A percentile compares a stretch with the other conserved stretches of the same genome.
phyloP scores from a whole-genome alignment of 1,140 invertebrate species.

The Cyrtorhinus lividipennis region DNA sequence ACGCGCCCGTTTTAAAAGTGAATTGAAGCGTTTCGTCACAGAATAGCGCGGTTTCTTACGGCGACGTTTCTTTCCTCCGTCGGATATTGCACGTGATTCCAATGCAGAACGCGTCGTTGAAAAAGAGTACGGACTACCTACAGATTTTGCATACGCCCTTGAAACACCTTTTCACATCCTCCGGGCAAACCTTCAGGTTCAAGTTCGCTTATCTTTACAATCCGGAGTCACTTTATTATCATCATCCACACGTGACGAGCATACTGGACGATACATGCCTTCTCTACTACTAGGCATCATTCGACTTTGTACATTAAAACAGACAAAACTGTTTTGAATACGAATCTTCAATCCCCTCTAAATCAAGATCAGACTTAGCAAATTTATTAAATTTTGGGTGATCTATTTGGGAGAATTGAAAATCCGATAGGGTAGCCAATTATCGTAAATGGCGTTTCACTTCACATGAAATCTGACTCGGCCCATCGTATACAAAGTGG shows the following conservation, averaged over 20 bases:
- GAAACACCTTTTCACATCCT: background rate
- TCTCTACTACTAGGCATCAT: too few species aligned
- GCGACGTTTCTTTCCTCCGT: background rate
- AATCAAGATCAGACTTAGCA: too few species aligned
- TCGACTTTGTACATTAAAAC: too few species aligned
- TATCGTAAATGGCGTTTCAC: too few species aligned
- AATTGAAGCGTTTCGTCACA: background rate
- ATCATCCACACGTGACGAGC: background rate
- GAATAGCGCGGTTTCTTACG: background rate
- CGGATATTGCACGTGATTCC: background rate
- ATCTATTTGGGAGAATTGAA: too few species aligned
- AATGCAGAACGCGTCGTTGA: background rate
- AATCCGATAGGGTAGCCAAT: too few species aligned
- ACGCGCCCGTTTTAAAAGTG: background rate
- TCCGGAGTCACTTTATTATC: background rate
- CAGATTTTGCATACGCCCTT: background rate
- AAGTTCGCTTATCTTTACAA: background rate
- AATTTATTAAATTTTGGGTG: too few species aligned
- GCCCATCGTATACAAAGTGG: too few species aligned
- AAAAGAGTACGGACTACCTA: background rate
- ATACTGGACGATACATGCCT: too few species aligned
- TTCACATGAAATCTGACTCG: too few species aligned
- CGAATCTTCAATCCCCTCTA: too few species aligned
- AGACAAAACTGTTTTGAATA: too few species aligned
- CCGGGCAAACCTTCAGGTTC: background rate